These are phyloP conservation scores for Spilogale gracilis DNA, from an alignment of 2,113 vertebrate species.

Conservation along the genomic window DNA sequence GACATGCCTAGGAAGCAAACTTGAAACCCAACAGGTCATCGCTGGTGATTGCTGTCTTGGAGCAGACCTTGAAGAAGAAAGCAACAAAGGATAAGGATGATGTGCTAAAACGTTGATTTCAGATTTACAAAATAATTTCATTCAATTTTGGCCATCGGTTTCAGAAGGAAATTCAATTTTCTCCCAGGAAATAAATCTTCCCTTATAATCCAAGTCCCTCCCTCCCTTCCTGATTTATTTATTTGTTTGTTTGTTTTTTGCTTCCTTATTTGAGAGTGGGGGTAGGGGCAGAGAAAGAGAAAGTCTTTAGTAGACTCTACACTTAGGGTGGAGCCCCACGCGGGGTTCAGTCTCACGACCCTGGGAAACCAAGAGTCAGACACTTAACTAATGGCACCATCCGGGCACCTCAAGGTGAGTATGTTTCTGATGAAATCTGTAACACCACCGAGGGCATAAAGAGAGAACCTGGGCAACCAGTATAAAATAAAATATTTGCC, in stretches of 20 bases:
- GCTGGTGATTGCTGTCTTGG: background rate
- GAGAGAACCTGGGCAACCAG: background rate
- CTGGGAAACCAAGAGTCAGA: background rate
- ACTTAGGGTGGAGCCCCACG: background rate
- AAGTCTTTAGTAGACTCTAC: background rate
- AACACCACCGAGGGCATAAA: conserved; percentile 2
- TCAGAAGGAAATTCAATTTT: background rate
- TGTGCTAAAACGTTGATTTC: background rate
- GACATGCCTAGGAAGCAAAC: background rate
- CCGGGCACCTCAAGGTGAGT: background rate
- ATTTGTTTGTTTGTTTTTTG: background rate
- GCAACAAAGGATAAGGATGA: background rate
- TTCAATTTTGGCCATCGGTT: background rate
- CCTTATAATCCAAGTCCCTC: background rate
- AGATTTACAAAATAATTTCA: conserved; percentile 40
- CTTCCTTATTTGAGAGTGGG: background rate
- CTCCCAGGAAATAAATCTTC: conserved; percentile 26
- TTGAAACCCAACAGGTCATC: background rate
- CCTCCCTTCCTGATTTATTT: background rate
- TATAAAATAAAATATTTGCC: conserved; percentile 28
- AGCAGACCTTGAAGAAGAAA: conserved; percentile 8
- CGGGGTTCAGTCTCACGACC: background rate
- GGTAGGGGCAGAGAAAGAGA: background rate
- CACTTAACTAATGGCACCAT: background rate
- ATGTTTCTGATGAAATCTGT: background rate